Percentiles rank a stretch among this genome's conserved stretches.
These are phyloP conservation scores for Julus scandinavius DNA, from an alignment of 2,888 invertebrate species.

Conservation along the genomic window DNA sequence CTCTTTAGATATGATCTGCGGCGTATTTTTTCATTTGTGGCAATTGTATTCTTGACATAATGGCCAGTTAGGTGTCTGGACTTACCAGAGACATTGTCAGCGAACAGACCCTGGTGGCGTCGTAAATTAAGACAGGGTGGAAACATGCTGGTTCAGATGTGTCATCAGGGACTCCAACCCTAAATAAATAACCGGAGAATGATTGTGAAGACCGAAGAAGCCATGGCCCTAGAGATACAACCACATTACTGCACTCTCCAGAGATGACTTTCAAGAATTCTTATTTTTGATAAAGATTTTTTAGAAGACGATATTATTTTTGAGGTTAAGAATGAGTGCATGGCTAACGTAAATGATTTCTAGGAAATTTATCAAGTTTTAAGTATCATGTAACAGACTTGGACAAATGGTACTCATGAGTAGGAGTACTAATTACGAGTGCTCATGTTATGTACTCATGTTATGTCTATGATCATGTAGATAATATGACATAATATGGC, in stretches of 20 bases:
- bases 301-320: not conserved
- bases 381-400: no score
- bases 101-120: not conserved
- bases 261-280: not conserved
- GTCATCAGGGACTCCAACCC: not conserved
- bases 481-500: no score
- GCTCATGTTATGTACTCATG: no score
- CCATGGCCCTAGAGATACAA: not conserved
- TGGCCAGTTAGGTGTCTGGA: not conserved
- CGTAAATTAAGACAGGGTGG: not conserved
- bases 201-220: not conserved
- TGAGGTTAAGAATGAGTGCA: no score
- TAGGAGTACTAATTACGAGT: no score
- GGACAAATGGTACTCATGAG: no score
- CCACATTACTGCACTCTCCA: not conserved
- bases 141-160: not conserved
- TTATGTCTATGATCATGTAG: no score
- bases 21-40: not conserved
- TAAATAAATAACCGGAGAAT: not conserved
- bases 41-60: conserved; percentile 10
- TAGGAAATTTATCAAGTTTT: no score
- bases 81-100: not conserved
- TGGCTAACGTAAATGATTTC: no score
- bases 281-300: not conserved
- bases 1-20: not conserved